Base-by-base conservation (phyloP, 2,797 vertebrate genomes). In the Peromyscus eremicus region DNA sequence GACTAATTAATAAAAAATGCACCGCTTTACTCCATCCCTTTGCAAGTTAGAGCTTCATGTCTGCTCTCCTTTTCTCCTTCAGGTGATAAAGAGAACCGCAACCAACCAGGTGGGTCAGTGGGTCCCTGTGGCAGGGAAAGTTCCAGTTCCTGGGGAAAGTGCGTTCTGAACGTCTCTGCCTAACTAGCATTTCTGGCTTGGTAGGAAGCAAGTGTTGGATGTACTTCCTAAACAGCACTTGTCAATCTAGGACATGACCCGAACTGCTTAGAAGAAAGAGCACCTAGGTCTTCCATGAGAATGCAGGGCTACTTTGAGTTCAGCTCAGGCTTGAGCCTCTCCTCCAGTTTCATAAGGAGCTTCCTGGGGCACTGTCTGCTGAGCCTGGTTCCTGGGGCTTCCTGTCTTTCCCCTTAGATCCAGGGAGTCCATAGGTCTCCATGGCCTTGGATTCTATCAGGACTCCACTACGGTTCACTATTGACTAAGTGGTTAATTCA, bases 31-130 rank as follows among this genome's bases (percentile, higher is more conserved):
- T 46, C 85, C n/a, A 29, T 77, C 43, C 37, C 73, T 37, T 49
- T n/a, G 17, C 3, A 21, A 79, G 46, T 60, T 37, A 19, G 76
- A 10, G 3, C 84, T 87, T 94, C 46, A 77, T 92, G 43, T 92
- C 52, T 90, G 85, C 87, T 11, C 19, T 40, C 14, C 3, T 32
- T 96, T 81, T 92, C 80, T 96, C 92, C 8, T 97, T 55, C 83
- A 98, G 97, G 88, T 96, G 64, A 91, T 62, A 37, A 52, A 90
- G 94, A 89, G 83, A 57, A 94, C 27, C 27, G 4, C 29, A 37
- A 2, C 25, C 40, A 6, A 40, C 55, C 76, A 97, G 96, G 96
- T 96, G 34, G 73, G 96, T 85, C 62, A 60, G 21, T 57, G 52
- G 71, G 70, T n/a, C 64, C 23, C 43, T 8, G 25, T 52, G 29